Percentiles rank a stretch among this genome's conserved stretches.
Conservation (phyloP, 2,113 vertebrate species). For the Hiodon alosoides region DNA sequence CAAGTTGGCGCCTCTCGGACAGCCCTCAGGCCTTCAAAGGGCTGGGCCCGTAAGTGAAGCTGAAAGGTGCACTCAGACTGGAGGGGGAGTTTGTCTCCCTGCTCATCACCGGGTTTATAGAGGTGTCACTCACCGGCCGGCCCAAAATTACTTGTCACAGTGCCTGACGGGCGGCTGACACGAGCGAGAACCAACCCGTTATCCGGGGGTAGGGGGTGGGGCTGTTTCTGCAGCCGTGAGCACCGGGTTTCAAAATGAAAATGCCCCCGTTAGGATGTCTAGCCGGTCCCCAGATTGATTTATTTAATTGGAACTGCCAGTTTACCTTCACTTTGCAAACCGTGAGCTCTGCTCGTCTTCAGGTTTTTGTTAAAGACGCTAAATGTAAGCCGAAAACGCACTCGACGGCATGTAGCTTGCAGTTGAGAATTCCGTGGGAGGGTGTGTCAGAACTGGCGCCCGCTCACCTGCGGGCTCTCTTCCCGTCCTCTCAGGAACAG, state of each 20-base stretch:
- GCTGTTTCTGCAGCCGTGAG: no score
- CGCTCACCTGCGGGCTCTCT: constrained; percentile 30
- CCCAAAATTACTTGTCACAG: constrained; percentile 73
- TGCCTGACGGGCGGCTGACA: constrained; percentile 59
- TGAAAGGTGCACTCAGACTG: constrained; percentile 86
- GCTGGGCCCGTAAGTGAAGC: constrained; percentile 72
- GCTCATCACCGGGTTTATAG: constrained; percentile 95
- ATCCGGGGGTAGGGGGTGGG: constrained; percentile 36
- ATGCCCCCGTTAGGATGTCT: no score
- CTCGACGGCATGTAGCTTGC: no score
- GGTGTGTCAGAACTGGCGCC: not conserved
- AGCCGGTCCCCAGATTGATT: no score
- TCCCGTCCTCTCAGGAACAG: constrained; percentile 70
- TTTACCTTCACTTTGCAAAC: no score
- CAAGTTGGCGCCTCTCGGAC: not conserved
- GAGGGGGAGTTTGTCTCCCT: constrained; percentile 84
- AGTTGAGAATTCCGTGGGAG: no score
- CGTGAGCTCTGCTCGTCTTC: no score
- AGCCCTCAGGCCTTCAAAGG: constrained; percentile 1
- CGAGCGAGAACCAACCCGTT: constrained; percentile 47
- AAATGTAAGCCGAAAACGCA: no score
- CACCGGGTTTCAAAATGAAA: no score
- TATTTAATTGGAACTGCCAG: no score
- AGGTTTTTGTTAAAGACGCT: no score
- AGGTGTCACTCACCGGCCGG: constrained; percentile 81